Conservation (phyloP, 2,888 invertebrate species). For the Pseudeuparius sepicola region DNA sequence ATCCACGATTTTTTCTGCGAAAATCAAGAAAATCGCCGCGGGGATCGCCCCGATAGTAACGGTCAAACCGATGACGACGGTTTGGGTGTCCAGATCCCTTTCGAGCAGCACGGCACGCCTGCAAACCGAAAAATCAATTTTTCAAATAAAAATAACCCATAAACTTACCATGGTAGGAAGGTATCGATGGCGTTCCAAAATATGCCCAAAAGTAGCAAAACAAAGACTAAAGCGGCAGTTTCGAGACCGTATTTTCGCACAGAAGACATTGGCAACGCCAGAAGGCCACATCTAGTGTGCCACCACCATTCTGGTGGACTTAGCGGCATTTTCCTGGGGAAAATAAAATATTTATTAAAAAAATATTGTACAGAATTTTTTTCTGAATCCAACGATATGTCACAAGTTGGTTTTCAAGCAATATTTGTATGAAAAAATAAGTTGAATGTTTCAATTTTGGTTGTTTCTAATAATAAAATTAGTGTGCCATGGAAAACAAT, state of each 20-base stretch:
- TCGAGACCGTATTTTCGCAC: slow-evolving; percentile 67
- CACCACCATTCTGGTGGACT: slow-evolving; percentile 84
- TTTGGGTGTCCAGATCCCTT: too few relatives aligned
- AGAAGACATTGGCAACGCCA: slow-evolving; percentile 71
- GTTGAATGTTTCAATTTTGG: too few relatives aligned
- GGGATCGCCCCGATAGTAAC: slow-evolving; percentile 59
- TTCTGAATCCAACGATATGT: background rate
- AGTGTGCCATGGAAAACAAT: too few relatives aligned
- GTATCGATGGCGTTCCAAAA: slow-evolving; percentile 75
- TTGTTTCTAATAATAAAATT: too few relatives aligned
- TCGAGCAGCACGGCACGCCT: too few relatives aligned
- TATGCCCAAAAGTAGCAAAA: slow-evolving; percentile 60
- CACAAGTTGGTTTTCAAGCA: too few relatives aligned
- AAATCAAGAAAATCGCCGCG: slow-evolving; percentile 60
- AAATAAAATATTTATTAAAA: slow-evolving; percentile 9
- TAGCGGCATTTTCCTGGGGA: slow-evolving; percentile 57
- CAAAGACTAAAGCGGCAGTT: slow-evolving; percentile 56
- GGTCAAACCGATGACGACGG: slow-evolving; percentile 54
- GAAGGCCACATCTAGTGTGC: slow-evolving; percentile 68
- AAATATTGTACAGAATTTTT: background rate
- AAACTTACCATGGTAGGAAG: slow-evolving; percentile 58
- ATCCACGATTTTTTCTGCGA: slow-evolving; percentile 74
- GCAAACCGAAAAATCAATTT: too few relatives aligned
- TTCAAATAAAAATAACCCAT: too few relatives aligned
- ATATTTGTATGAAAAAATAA: too few relatives aligned